A percentile compares a stretch with the other conserved stretches of the same genome.
phyloP scores from a whole-genome alignment of 2,113 vertebrate genomes.

The Nymphicus hollandicus region DNA sequence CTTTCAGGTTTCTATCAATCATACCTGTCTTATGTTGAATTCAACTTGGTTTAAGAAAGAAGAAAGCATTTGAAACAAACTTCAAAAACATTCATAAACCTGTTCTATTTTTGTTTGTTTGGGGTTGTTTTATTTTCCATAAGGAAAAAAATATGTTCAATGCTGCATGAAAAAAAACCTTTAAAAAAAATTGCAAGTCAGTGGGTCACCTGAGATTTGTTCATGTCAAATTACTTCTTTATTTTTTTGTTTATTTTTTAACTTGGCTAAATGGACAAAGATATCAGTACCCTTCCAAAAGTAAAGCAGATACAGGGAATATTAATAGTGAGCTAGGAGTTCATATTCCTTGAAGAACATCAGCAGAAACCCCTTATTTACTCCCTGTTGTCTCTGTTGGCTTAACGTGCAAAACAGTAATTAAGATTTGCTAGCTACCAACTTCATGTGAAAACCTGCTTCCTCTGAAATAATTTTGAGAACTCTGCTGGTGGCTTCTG shows the following conservation, averaged over 20 bases:
- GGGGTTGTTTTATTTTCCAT: not conserved
- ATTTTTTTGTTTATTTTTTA: not conserved
- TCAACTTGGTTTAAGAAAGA: not conserved
- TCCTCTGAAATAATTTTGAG: not conserved
- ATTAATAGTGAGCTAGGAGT: not conserved
- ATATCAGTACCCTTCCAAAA: not conserved
- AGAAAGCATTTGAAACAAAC: not conserved
- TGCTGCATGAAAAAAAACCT: not conserved
- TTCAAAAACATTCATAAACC: not conserved
- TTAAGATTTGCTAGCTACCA: not conserved
- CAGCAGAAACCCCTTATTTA: not conserved
- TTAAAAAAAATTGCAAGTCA: not conserved
- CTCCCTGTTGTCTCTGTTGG: not conserved
- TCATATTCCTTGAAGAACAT: not conserved
- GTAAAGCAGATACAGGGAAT: slow-evolving; percentile 6
- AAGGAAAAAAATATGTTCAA: not conserved
- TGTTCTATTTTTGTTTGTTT: not conserved
- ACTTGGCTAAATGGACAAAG: not conserved
- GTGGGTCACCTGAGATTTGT: not conserved
- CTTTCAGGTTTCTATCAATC: not conserved
- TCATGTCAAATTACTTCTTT: not conserved
- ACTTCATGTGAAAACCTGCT: not conserved
- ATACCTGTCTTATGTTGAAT: not conserved
- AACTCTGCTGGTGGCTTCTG: not conserved
- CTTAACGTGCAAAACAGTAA: not conserved